phyloP scores from a whole-genome alignment of 2,113 vertebrate genomes.

The Conger conger region DNA sequence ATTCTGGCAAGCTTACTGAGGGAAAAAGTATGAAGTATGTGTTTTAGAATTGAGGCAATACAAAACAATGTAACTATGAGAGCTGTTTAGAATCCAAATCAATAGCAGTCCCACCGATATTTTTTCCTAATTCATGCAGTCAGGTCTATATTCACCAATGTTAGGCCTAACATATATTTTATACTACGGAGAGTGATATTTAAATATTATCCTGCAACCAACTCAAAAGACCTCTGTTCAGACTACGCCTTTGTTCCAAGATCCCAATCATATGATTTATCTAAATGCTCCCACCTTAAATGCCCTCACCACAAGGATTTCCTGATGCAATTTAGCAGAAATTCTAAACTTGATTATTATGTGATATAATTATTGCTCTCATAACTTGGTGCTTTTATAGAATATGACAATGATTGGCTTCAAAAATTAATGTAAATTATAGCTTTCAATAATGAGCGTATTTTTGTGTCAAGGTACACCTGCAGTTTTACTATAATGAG shows the following conservation, averaged over 20 bases:
- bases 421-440: too few relatives aligned
- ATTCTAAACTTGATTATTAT: neutral
- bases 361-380: neutral
- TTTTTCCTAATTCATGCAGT: neutral
- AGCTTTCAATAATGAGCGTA: too few relatives aligned
- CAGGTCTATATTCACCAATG: constrained; percentile 18
- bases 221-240: neutral
- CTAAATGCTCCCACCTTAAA: too few relatives aligned
- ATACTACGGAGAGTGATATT: neutral
- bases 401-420: too few relatives aligned
- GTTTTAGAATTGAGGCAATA: constrained; percentile 15
- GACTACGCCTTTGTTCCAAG: neutral
- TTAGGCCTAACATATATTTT: constrained; percentile 10
- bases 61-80: constrained; percentile 23
- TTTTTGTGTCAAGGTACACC: too few relatives aligned
- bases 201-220: neutral
- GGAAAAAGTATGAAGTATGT: constrained; percentile 22
- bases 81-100: neutral
- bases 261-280: neutral
- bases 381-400: neutral
- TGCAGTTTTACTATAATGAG: too few relatives aligned
- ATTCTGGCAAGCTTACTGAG: constrained; percentile 23
- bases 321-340: neutral
- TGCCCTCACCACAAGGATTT: neutral
- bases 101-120: constrained; percentile 12